Evolutionary conservation across 1,140 invertebrate genomes (phyloP).

Genomic region (Ericerus pela): DNA sequence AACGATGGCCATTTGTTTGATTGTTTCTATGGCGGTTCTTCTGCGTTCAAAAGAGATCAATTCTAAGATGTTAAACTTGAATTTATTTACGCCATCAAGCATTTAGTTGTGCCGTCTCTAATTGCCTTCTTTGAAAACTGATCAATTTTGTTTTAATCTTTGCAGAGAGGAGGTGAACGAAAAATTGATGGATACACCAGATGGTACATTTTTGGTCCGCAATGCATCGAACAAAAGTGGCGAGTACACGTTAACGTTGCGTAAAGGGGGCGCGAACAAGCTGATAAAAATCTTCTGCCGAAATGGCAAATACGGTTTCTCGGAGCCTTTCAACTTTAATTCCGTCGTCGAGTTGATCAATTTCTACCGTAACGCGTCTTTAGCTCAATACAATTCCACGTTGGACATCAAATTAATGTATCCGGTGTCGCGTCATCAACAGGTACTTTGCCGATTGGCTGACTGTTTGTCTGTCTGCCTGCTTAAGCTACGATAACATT

Average conservation of each 20-base stretch:
- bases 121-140: no score
- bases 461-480: no score
- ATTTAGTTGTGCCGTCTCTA: no score
- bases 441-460: no score
- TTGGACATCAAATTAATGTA: slow-evolving; percentile 81
- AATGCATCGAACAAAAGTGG: slow-evolving; percentile 84
- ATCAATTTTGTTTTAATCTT: slow-evolving; percentile 78
- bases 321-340: slow-evolving; percentile 73
- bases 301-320: slow-evolving; percentile 83
- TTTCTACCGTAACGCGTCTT: slow-evolving; percentile 66
- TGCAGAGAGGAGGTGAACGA: slow-evolving; percentile 80
- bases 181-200: slow-evolving; percentile 71
- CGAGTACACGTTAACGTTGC: slow-evolving; percentile 72
- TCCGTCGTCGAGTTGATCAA: slow-evolving; percentile 86
- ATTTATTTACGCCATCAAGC: no score
- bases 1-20: no score
- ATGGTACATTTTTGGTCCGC: slow-evolving; percentile 90
- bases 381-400: slow-evolving; percentile 83
- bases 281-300: slow-evolving; percentile 87
- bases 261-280: slow-evolving; percentile 89
- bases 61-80: no score
- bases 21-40: no score
- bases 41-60: no score
- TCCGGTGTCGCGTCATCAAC: slow-evolving; percentile 57
- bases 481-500: no score